Evolutionary conservation across 1,140 invertebrate species (phyloP).

Genomic region (Monochamus saltuarius): DNA sequence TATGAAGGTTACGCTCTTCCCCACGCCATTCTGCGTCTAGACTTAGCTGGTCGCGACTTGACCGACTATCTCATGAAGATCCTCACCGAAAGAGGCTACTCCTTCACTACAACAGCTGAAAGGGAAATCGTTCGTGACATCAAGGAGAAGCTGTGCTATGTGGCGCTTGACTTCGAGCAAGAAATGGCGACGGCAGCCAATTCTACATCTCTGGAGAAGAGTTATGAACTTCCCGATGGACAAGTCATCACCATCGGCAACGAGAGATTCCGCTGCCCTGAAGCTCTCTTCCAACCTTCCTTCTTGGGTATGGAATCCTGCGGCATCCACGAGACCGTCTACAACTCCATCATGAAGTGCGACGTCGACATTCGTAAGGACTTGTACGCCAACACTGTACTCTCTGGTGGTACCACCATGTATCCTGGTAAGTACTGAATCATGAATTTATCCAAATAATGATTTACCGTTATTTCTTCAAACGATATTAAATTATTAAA

Average conservation of each 20-base stretch:
- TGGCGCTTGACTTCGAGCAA: slow-evolving; percentile 89
- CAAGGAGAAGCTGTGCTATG: slow-evolving; percentile 92
- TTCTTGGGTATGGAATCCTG: slow-evolving; percentile 95
- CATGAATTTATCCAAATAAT: too few species aligned
- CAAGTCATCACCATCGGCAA: slow-evolving; percentile 96
- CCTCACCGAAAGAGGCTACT: slow-evolving; percentile 93
- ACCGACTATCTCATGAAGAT: slow-evolving; percentile 97
- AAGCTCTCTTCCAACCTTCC: slow-evolving; percentile 94
- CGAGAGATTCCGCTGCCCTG: slow-evolving; percentile 96
- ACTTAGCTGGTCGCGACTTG: slow-evolving; percentile 88
- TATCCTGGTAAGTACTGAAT: slow-evolving; percentile 65
- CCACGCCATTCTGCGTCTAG: slow-evolving; percentile 84
- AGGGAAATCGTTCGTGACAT: slow-evolving; percentile 95
- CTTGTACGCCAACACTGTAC: slow-evolving; percentile 93
- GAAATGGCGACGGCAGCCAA: slow-evolving; percentile 93
- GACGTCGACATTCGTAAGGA: slow-evolving; percentile 93
- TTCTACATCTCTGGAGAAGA: slow-evolving; percentile 89
- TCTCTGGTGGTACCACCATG: slow-evolving; percentile 97
- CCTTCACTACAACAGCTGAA: slow-evolving; percentile 95
- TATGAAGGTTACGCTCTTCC: slow-evolving; percentile 83
- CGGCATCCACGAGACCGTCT: slow-evolving; percentile 92
- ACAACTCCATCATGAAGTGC: slow-evolving; percentile 98
- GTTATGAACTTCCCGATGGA: slow-evolving; percentile 91
- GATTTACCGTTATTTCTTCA: too few species aligned
- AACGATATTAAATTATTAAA: too few species aligned